Conservation (phyloP, 2,888 invertebrate species). For the Anodontia alba region DNA sequence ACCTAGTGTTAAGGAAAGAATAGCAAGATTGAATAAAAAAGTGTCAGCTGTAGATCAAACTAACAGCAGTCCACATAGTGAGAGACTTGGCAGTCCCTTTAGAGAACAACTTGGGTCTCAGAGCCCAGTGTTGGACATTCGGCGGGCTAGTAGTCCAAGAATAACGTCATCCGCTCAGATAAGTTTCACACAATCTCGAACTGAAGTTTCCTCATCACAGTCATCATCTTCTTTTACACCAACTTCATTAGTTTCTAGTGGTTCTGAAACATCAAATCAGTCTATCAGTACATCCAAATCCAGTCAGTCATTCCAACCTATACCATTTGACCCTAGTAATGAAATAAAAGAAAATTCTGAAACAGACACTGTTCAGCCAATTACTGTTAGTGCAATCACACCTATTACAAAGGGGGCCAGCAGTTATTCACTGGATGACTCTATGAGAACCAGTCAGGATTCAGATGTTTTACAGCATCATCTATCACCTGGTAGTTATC, state of each 20-base stretch:
- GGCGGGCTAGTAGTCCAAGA: conserved; percentile 42
- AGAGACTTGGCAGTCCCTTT: too few species aligned
- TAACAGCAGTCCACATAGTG: too few species aligned
- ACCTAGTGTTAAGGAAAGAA: conserved; percentile 69
- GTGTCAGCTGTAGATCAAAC: conserved; percentile 24
- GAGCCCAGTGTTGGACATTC: conserved; percentile 36
- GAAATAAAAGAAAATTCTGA: conserved; percentile 11
- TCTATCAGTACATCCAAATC: conserved; percentile 15
- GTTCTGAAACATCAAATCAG: conserved; percentile 6
- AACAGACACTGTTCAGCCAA: background rate
- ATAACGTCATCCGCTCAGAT: conserved; percentile 46
- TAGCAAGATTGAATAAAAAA: conserved; percentile 66
- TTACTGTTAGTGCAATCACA: background rate
- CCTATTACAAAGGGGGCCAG: background rate
- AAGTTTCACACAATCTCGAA: background rate
- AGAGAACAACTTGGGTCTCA: conserved; percentile 29
- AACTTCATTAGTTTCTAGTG: background rate
- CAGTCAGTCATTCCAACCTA: conserved; percentile 4
- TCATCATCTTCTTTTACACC: background rate
- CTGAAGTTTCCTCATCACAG: background rate
- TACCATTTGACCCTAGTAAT: conserved; percentile 35
- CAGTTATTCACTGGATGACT: background rate
- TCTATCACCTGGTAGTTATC: conserved; percentile 50
- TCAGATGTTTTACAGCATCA: conserved; percentile 50
- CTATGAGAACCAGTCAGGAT: conserved; percentile 57